Base-by-base conservation (phyloP, 2,113 vertebrate genomes). In the Grantiella picta region DNA sequence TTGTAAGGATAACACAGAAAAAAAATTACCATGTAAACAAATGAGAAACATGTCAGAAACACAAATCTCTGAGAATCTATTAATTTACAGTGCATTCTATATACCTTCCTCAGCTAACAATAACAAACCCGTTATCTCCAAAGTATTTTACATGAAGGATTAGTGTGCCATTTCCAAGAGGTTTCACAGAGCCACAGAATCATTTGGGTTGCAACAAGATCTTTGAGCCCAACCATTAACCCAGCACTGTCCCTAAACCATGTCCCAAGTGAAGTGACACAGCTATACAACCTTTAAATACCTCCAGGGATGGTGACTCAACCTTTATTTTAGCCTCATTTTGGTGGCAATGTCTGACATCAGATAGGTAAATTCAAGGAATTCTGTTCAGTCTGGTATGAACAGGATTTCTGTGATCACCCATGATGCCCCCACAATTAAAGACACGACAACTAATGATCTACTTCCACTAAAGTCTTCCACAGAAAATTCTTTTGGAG, bases 161-260 rank as follows among this genome's bases (percentile, higher is more conserved):
- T 29, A 52, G 4, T 14, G 25, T 44, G 19, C 13, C 8, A 56
- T 38, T 82, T 82, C 19, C n/a, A 70, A 54, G 23, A 93, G 23
- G 54, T 60, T 89, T 80, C 69, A 75, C 23, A 82, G 38, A 59
- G 18, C 23, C 36, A 47, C 9, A 47, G 38, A 60, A 54, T 16
- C 0, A 0, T 63, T 33, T 3, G 1, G 15, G 35, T 8, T 76
- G 35, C 35, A 42, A 0, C 35, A 22, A 33, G 29, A 54, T 14
- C 29, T 22, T 19, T 14, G 7, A 69, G 47, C 31, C 47, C 40
- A 69, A 11, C n/a, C 78, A 54, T 25, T 27, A 40, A 40, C 28
- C 70, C 87, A 69, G 49, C 63, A 42, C 9, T 22, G 40, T 2
- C 47, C 35, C 29, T 22, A 69, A 60, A 42, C 24, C 29, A 19